Evolutionary conservation across 2,797 vertebrate species (phyloP), one percentile per base, ranked within the genome.

Genomic region (Chloroceryle amazona): DNA sequence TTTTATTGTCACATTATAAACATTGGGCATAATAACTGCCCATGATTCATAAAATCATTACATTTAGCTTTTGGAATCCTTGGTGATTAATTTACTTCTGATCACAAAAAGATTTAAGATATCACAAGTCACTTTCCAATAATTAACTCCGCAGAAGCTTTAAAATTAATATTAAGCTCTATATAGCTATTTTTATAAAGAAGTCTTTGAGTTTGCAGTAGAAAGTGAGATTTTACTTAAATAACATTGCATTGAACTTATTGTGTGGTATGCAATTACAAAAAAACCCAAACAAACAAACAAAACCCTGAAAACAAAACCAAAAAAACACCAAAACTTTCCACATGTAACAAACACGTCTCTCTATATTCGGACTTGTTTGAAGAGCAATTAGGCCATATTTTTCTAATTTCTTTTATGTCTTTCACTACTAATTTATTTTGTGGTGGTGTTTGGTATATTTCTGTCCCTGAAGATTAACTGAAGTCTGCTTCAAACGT

Each of bases 371-470:
- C 29, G 74, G 42, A 41, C 58, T 90, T 83, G 54, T 92, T 92
- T 96, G 76, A 93, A 95, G 85, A 92, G 42, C 35, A 70, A 17
- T 81, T 86, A 66, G 31, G 19, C 41, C 72, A 52, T 94, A 54
- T 83, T 93, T 96, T 94, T 87, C 39, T 93, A 67, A 92, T 92
- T 89, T 82, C 81, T 85, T 86, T 85, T 84, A 49, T 58, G 79
- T 93, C 63, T 90, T 73, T 94, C 75, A 76, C 31, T 91, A 39
- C 68, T 92, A 25, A 71, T 80, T 73, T 84, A 55, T 93, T 90
- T 92, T 89, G 63, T 87, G 52, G 46, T 82, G 25, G 5, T 79
- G 13, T 42, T 91, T 74, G 47, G 16, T 87, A 5, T 86, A 71
- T 75, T 95, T 96, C 29, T 82, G 67, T 92, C 67, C 52, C 81